Conservation (phyloP, 2,113 vertebrate species). For the Nothocercus nigrocapillus region DNA sequence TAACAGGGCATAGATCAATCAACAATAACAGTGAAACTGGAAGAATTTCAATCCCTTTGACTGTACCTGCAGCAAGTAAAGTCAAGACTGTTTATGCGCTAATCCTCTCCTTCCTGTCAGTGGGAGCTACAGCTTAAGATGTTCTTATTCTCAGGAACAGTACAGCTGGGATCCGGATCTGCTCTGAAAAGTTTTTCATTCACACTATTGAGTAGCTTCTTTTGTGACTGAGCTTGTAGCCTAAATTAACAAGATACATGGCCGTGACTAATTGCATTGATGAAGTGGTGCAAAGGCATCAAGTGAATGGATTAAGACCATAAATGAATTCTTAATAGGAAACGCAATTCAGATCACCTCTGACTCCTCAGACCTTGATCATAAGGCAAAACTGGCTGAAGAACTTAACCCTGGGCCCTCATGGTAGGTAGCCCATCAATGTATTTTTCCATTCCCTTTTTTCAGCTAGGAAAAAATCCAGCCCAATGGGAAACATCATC, state of each 20-base stretch:
- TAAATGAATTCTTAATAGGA: not conserved
- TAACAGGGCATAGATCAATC: rapidly evolving
- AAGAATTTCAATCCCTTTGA: not conserved
- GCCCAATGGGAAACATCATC: not conserved
- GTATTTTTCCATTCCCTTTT: not conserved
- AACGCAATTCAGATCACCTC: not conserved
- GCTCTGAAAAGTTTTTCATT: not conserved
- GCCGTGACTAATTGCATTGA: not conserved
- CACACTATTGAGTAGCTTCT: not conserved
- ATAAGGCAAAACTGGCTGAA: not conserved
- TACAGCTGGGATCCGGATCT: not conserved
- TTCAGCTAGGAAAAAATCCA: not conserved
- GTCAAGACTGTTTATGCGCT: not conserved
- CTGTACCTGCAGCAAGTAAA: not conserved
- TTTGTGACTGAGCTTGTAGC: not conserved
- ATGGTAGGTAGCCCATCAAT: not conserved
- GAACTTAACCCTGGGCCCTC: not conserved
- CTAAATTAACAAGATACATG: not conserved
- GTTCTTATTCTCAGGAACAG: not conserved
- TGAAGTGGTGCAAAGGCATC: not conserved
- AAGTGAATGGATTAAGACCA: not conserved
- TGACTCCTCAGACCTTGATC: not conserved
- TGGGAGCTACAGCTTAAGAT: not conserved
- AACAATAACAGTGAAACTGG: not conserved
- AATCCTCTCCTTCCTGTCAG: not conserved